Conservation (phyloP, 1,140 invertebrate species). For the Sesamia nonagrioides region DNA sequence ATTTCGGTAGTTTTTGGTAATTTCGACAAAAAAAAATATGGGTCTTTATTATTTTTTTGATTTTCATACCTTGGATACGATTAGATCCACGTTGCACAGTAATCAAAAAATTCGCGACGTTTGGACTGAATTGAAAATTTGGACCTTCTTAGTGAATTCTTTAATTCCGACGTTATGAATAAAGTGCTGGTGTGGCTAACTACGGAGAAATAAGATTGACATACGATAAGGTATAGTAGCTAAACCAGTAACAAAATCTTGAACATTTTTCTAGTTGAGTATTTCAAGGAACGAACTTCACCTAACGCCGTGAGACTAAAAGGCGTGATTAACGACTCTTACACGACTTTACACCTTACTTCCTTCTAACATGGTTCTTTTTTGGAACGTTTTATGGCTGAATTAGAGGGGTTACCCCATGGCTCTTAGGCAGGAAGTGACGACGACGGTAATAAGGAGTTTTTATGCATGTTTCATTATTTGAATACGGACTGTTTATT, state of each 20-base stretch:
- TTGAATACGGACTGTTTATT: slow-evolving; percentile 53
- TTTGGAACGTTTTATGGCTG: background rate
- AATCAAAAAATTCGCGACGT: too few species aligned
- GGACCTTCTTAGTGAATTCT: background rate
- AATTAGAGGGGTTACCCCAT: slow-evolving; percentile 44
- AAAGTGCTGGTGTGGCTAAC: background rate
- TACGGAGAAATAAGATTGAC: slow-evolving; percentile 3
- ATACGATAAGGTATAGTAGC: slow-evolving; percentile 6
- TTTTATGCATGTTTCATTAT: slow-evolving; percentile 61
- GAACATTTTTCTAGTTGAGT: slow-evolving; percentile 38
- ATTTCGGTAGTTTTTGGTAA: too few species aligned
- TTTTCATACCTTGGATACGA: too few species aligned
- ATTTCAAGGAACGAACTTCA: slow-evolving; percentile 15
- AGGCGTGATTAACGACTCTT: background rate
- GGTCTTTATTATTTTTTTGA: too few species aligned
- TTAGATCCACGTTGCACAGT: too few species aligned
- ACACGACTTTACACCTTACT: slow-evolving; percentile 2
- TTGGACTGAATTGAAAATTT: too few species aligned
- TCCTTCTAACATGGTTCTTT: background rate
- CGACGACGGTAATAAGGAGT: slow-evolving; percentile 57
- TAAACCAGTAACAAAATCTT: slow-evolving; percentile 10
- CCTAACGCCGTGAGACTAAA: slow-evolving; percentile 13
- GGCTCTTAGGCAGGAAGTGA: slow-evolving; percentile 53
- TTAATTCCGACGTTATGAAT: background rate
- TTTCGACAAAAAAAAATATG: too few species aligned